Percentiles rank a stretch among this genome's conserved stretches.
Conservation (phyloP, 2,113 vertebrate species). For the Taurulus bubalis region DNA sequence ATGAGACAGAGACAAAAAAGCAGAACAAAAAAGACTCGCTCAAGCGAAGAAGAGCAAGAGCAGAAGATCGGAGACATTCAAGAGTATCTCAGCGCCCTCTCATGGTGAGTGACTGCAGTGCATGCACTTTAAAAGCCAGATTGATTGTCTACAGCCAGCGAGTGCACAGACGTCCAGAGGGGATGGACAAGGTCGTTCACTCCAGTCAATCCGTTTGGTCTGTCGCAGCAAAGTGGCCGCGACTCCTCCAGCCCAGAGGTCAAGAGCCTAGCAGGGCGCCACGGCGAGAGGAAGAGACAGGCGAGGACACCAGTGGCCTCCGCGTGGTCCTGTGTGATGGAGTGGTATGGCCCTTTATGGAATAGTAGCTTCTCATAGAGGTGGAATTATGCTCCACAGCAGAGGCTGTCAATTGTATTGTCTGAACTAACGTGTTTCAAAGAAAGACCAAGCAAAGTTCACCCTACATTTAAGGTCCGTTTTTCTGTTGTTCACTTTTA, state of each 20-base stretch:
- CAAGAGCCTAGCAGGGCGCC: conserved; percentile 42
- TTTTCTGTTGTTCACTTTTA: neutral
- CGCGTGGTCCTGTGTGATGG: conserved; percentile 2
- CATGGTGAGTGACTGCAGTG: conserved; percentile 33
- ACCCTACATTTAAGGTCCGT: too few species aligned
- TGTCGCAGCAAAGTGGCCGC: conserved; percentile 53
- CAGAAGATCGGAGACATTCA: conserved; percentile 1
- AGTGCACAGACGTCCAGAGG: conserved; percentile 54
- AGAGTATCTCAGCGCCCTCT: conserved; percentile 74
- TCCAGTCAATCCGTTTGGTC: conserved; percentile 63
- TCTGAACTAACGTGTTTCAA: neutral
- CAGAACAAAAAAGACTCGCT: neutral
- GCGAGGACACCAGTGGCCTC: conserved; percentile 16
- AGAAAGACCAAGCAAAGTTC: neutral
- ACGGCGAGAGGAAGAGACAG: conserved; percentile 39
- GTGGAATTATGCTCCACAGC: neutral
- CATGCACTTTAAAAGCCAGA: conserved; percentile 14
- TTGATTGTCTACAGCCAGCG: conserved; percentile 36
- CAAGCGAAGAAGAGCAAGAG: neutral
- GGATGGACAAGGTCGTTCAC: conserved; percentile 62
- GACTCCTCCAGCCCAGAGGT: conserved; percentile 49
- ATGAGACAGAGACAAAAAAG: conserved; percentile 10
- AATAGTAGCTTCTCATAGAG: neutral
- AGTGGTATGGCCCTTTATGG: conserved; percentile 8
- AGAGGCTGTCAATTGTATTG: neutral